These are phyloP conservation scores for Sphaeridia pumilis DNA, from an alignment of 2,888 invertebrate genomes.

Conservation along the genomic window DNA sequence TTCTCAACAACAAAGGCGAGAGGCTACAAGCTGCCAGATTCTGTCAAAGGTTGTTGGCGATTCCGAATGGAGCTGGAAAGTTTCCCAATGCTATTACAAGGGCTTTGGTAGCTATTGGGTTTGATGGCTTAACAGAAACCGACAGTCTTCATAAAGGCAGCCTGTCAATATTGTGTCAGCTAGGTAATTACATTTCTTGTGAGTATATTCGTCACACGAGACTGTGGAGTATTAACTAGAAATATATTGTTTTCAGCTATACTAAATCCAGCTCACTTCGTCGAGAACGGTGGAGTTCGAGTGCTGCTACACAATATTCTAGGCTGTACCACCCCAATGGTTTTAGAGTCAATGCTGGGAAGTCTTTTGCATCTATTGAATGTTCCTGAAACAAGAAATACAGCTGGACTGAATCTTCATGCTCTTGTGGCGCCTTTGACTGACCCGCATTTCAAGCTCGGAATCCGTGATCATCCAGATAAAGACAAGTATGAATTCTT, in stretches of 20 bases:
- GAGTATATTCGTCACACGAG: neutral
- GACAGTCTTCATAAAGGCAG: slow-evolving; percentile 75
- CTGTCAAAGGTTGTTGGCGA: slow-evolving; percentile 50
- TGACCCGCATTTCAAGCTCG: slow-evolving; percentile 62
- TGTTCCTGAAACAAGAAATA: slow-evolving; percentile 64
- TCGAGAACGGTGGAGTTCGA: slow-evolving; percentile 69
- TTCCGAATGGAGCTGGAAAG: slow-evolving; percentile 33
- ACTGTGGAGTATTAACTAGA: neutral
- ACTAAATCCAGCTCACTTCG: slow-evolving; percentile 65
- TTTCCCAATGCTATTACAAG: slow-evolving; percentile 66
- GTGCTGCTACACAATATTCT: slow-evolving; percentile 68
- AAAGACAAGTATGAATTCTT: slow-evolving; percentile 29
- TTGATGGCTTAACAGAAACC: slow-evolving; percentile 63
- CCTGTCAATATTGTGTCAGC: slow-evolving; percentile 75
- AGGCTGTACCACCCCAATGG: slow-evolving; percentile 74
- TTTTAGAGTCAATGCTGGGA: slow-evolving; percentile 81
- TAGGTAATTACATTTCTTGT: slow-evolving; percentile 57
- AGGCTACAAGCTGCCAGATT: slow-evolving; percentile 81
- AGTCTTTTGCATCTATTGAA: slow-evolving; percentile 74
- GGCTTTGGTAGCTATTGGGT: slow-evolving; percentile 69
- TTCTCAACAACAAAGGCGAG: slow-evolving; percentile 67
- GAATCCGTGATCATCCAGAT: slow-evolving; percentile 33
- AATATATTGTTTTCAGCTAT: slow-evolving; percentile 56
- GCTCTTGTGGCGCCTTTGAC: slow-evolving; percentile 87
- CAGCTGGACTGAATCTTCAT: slow-evolving; percentile 66